Base-by-base conservation (phyloP, 2,113 vertebrate species). In the Podarcis muralis region DNA sequence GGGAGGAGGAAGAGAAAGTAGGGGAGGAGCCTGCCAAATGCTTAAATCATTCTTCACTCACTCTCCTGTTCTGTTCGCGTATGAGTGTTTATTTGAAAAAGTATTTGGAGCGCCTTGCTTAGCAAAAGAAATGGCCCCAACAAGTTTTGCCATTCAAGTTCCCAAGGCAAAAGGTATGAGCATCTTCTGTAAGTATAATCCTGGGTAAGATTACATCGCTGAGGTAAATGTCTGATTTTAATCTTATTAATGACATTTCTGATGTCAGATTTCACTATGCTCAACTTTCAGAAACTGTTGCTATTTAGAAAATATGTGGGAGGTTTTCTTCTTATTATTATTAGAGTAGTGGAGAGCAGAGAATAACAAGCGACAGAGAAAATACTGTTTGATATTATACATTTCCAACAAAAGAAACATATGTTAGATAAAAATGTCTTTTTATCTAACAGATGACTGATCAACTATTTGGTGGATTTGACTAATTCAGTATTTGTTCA, bases 131-230 rank as follows among this genome's bases (percentile, higher is more conserved):
- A 37, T 16, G 23, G 2, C 25, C n/a, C 71, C 32, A n/a, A 37
- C 71, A 83, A 35, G 27, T 30, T 65, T 22, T 43, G 27, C 35
- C 11, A 5, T 76, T 30, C 53, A 76, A 2, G 5, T 8, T 83
- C 37, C 72, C 8, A 23, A 66, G 43, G 15, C 3, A 13, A 66
- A 83, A 40, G 35, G 35, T 11, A 88, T 88, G 87, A 40, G 20
- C 23, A 66, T 77, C 37, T 53, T 83, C 81, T 20, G 87, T 88
- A 88, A 88, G 87, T 88, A 88, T 3, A 23, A 48, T 20, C 43
- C 13, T 65, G 20, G 25, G 3, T 4, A 53, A 80, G 76, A 30
- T 16, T 4, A 6, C 8, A 71, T 9, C 23, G 11, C n/a, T 4
- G 3, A 37, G n/a, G n/a, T 18, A 80, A 25, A 32, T 22, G 23